Evolutionary conservation across 2,113 vertebrate species (phyloP).

Genomic region (Strigops habroptila): DNA sequence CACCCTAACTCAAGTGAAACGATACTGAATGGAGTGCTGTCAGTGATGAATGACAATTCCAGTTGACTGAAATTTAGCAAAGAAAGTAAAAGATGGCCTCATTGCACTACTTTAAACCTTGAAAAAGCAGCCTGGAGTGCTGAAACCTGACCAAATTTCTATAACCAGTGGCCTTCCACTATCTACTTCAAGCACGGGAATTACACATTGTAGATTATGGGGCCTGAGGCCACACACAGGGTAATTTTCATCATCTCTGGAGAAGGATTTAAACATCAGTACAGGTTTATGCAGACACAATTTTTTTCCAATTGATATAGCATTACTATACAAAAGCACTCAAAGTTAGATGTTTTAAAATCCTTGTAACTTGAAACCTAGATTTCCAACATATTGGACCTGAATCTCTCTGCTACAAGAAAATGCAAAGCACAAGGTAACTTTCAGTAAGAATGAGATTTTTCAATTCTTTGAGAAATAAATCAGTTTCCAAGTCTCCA

Average conservation of each 20-base stretch:
- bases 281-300: background rate
- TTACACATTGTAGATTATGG: background rate
- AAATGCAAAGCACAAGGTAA: background rate
- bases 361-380: background rate
- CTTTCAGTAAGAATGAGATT: background rate
- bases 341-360: background rate
- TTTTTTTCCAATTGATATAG: background rate
- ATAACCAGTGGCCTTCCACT: background rate
- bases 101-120: background rate
- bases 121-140: background rate
- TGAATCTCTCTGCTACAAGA: background rate
- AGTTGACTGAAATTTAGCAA: background rate
- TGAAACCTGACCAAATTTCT: background rate
- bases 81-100: background rate
- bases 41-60: background rate
- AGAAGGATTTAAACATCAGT: background rate
- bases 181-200: background rate
- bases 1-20: background rate
- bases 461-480: background rate
- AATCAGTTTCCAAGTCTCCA: background rate
- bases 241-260: background rate
- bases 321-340: background rate
- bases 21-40: background rate
- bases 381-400: background rate
- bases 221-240: background rate